Base-by-base conservation (phyloP, 2,888 invertebrate species). In the Galerucella nymphaeae region DNA sequence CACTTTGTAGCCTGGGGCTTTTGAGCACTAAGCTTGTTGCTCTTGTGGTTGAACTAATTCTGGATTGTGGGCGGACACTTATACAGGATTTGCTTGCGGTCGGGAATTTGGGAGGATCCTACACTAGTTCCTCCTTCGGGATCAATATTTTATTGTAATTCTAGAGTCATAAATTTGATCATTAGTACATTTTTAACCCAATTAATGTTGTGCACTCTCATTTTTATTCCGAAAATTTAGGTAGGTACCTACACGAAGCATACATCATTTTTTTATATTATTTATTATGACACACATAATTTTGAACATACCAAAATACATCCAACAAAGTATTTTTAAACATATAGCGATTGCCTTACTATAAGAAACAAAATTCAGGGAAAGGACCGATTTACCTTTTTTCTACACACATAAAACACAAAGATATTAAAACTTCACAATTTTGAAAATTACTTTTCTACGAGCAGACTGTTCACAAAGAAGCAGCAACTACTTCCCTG, bases 31-130 rank as follows among this genome's bases (percentile, higher is more conserved):
- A 77, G 75, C 74, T 73, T 69, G 66, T 71, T 58, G 65, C 75
- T 77, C 74, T 74, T 78, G 77, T 75, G 77, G 75, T 77, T 74
- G 75, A 76, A 73, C 79, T 77, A 78, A 80, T 75, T 79, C 78
- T 71, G 72, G 71, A 72, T 41, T 55, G 75, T 71, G 73, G 80
- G 80, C 79, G 80, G 79, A 42, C 76, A 75, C 78, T 65, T 75
- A 38, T 65, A 61, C 67, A 71, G 65, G 70, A 63, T 75, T 76
- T 80, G 80, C 78, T 80, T 73, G 75, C 72, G 72, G 74, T 69
- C 74, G 74, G 74, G 75, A 48, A 66, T 69, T 70, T 77, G 79
- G 80, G 80, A 77, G 80, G 79, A 70, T 77, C 78, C 71, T 57
- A 30, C n/a, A 16, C 14, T 58, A 69, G 79, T 71, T 70, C 79